phyloP scores from a whole-genome alignment of 2,113 vertebrate species.

The Epinephelus lanceolatus region DNA sequence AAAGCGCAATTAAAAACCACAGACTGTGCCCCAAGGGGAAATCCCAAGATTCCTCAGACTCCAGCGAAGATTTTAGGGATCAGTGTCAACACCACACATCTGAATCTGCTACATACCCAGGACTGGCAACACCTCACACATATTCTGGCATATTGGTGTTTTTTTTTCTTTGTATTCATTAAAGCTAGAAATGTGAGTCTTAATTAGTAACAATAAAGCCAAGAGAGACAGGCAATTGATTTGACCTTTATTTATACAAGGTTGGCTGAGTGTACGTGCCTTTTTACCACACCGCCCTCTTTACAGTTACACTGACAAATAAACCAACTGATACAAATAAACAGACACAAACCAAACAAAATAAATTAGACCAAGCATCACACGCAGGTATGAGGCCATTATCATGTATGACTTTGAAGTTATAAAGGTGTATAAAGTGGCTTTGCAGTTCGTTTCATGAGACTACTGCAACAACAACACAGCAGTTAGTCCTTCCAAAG shows the following conservation, averaged over 20 bases:
- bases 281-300: not conserved
- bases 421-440: not conserved
- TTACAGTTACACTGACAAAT: not conserved
- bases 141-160: conserved; percentile 20
- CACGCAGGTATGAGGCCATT: not conserved
- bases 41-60: conserved; percentile 65
- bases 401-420: not conserved
- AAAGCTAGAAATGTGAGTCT: conserved; percentile 7
- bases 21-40: conserved; percentile 53
- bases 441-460: not conserved
- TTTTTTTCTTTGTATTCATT: conserved; percentile 32
- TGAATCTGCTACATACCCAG: conserved; percentile 10
- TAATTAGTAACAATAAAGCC: conserved; percentile 17
- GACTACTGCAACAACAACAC: not conserved
- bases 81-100: conserved; percentile 39
- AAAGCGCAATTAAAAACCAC: conserved; percentile 63
- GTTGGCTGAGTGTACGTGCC: not conserved
- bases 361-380: not conserved
- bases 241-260: conserved; percentile 16
- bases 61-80: conserved; percentile 56
- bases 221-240: conserved; percentile 22
- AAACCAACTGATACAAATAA: not conserved
- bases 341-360: not conserved
- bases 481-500: not conserved
- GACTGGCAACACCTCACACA: conserved; percentile 36